Conservation (phyloP, 1,140 invertebrate genomes). For the Drosophila miranda region DNA sequence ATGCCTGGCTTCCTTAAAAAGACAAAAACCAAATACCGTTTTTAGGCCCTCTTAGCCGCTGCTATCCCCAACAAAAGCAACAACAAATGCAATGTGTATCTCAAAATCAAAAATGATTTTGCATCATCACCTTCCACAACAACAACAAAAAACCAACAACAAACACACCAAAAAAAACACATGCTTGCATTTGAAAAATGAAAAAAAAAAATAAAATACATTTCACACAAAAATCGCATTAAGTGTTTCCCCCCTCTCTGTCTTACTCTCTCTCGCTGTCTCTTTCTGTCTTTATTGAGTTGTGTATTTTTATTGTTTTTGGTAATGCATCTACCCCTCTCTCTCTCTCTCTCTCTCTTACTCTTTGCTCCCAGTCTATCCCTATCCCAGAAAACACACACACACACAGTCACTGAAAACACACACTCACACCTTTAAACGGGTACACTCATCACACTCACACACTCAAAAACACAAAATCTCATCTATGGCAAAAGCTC, state of each 20-base stretch:
- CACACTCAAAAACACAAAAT: constrained; percentile 27
- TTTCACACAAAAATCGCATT: constrained; percentile 45
- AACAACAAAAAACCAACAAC: constrained; percentile 34
- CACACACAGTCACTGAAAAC: constrained; percentile 26
- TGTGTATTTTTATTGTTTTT: constrained; percentile 57
- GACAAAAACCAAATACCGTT: constrained; percentile 15
- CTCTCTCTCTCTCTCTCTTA: constrained; percentile 17
- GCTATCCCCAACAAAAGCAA: background rate
- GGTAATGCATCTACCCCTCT: constrained; percentile 62
- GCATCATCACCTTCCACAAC: constrained; percentile 37
- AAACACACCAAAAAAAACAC: constrained; percentile 47
- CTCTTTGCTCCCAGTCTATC: constrained; percentile 37
- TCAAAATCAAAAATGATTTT: constrained; percentile 14
- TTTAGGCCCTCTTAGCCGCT: constrained; percentile 46
- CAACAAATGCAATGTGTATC: too few species aligned
- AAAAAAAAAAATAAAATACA: constrained; percentile 20
- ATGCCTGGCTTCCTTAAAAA: constrained; percentile 55
- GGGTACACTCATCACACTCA: constrained; percentile 49
- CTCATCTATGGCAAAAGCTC: constrained; percentile 49
- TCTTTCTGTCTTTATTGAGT: constrained; percentile 30
- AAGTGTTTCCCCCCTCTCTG: constrained; percentile 37
- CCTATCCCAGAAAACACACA: constrained; percentile 22
- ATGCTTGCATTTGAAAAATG: constrained; percentile 67
- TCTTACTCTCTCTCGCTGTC: constrained; percentile 28
- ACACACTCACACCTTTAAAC: constrained; percentile 30